Conservation (phyloP, 2,888 invertebrate species). For the Drosophila fulvimacula region DNA sequence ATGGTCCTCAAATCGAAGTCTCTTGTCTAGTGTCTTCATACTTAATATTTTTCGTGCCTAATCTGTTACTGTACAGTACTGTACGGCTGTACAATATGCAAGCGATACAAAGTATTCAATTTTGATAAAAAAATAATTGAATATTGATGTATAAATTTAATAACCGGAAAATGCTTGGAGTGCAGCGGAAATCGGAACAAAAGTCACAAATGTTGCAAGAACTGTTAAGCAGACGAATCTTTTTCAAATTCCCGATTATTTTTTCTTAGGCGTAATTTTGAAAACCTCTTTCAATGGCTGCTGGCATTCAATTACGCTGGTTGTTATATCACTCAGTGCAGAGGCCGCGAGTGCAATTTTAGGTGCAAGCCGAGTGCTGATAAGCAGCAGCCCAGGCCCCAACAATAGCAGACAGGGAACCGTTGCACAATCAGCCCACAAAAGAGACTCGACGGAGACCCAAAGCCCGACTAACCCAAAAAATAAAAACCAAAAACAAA, state of each 20-base stretch:
- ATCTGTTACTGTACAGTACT: no score
- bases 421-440: slow-evolving; percentile 69
- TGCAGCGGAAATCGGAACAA: slow-evolving; percentile 17
- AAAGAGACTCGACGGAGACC: slow-evolving; percentile 48
- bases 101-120: neutral
- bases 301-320: slow-evolving; percentile 28
- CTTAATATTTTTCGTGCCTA: neutral
- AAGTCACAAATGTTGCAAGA: slow-evolving; percentile 16
- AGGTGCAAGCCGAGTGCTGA: slow-evolving; percentile 45
- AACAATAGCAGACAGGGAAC: slow-evolving; percentile 59
- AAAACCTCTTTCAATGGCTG: slow-evolving; percentile 9
- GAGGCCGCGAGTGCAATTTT: slow-evolving; percentile 30
- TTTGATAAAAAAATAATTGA: neutral
- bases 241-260: neutral
- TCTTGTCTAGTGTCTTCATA: neutral
- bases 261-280: neutral
- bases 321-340: slow-evolving; percentile 41
- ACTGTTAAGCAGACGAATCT: slow-evolving; percentile 15
- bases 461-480: slow-evolving; percentile 52
- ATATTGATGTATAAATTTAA: neutral
- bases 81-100: no score
- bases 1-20: no score
- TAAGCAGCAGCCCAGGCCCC: slow-evolving; percentile 43
- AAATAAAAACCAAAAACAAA: neutral
- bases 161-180: slow-evolving; percentile 15